These are phyloP conservation scores for Pherbina coryleti DNA, from an alignment of 2,888 invertebrate genomes.

Conservation along the genomic window DNA sequence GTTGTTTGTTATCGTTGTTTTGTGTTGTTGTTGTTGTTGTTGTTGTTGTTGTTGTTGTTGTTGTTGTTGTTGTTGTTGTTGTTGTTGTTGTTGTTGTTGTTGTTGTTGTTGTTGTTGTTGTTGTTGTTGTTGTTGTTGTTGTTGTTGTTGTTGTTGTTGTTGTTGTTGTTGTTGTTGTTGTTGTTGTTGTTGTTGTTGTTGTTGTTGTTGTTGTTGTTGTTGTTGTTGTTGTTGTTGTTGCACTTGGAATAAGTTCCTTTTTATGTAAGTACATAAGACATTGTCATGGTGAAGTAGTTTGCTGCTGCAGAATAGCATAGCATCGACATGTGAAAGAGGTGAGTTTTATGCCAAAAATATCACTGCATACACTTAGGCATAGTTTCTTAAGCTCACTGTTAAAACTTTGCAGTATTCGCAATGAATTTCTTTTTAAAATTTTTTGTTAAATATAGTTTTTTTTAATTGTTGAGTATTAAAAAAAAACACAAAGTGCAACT, in stretches of 20 bases:
- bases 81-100: constrained; percentile 1
- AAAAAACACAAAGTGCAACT: too few relatives aligned
- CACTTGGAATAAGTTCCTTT: constrained; percentile 3
- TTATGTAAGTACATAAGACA: neutral
- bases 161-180: neutral
- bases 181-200: too few relatives aligned
- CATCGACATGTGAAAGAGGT: too few relatives aligned
- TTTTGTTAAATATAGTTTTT: too few relatives aligned
- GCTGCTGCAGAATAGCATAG: neutral
- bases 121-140: constrained; percentile 2
- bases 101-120: neutral
- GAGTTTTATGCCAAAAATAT: too few relatives aligned
- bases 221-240: constrained; percentile 3
- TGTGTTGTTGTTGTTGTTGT: constrained; percentile 4
- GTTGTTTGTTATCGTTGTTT: neutral
- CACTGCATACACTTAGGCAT: too few relatives aligned
- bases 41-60: neutral
- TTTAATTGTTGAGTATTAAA: too few relatives aligned
- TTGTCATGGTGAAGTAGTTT: neutral
- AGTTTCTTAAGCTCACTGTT: too few relatives aligned
- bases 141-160: constrained; percentile 1
- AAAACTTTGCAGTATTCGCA: too few relatives aligned
- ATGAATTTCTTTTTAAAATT: too few relatives aligned
- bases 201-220: neutral
- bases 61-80: constrained; percentile 2